Evolutionary conservation across 2,888 invertebrate species (phyloP), one percentile per base, ranked within the genome.

Genomic region (Pyrgus malvae): DNA sequence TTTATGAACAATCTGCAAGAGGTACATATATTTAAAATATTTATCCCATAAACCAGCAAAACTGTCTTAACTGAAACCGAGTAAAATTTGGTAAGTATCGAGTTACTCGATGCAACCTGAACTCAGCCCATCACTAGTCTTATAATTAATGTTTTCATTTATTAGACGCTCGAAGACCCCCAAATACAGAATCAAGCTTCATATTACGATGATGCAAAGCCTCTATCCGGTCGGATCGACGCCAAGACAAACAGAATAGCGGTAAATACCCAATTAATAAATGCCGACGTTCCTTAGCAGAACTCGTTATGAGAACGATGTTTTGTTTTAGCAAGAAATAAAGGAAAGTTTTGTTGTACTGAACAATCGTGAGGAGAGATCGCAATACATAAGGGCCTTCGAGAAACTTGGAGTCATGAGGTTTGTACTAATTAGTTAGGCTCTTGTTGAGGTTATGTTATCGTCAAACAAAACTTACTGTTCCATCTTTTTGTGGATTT

Each of bases 271-370:
- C 38, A 53, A 53, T 45, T 53, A 53, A 35, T 45, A 29, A 38
- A 29, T 23, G 27, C 45, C 51, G 16, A 37, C 37, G 29, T 53
- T 53, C 37, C 35, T 27, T 35, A 12, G 25, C 35, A 42, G 40
- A 44, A 44, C 35, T 51, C 37, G 44, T 44, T 51, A 51, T 25
- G 44, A 37, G 19, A 2, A 25, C 31, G 55, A 31, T 41, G 37
- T 70, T 69, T 75, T 74, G 62, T 81, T 80, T 42, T 59, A 88
- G 87, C 79, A 82, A 83, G 90, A 89, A 74, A 75, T 88, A 72
- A 87, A 84, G 62, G 88, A 90, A 73, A 89, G 90, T 76, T 83
- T 87, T 59, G 86, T 86, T 21, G 55, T 84, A 25, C 58, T 85
- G 42, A 70, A 57, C 27, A 70, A 71, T 27, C 69, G 66, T 19